Percentiles rank a stretch among this genome's conserved stretches.
These are phyloP conservation scores for Diploptera punctata DNA, from an alignment of 2,888 invertebrate species.

Conservation along the genomic window DNA sequence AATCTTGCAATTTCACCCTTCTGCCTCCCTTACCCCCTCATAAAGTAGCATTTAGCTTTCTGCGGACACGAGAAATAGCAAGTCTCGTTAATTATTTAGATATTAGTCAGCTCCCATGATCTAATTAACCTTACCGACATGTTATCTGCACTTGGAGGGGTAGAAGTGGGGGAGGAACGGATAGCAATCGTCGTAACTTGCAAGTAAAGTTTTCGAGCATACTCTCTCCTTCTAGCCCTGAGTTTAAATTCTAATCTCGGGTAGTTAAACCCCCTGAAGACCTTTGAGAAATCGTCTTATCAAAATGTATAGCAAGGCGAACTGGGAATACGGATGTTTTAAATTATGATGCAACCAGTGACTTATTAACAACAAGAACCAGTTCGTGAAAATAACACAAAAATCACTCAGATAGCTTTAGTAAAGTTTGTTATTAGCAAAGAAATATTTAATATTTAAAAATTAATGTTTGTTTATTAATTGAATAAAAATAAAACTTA, in stretches of 20 bases:
- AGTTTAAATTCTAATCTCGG: constrained; percentile 12
- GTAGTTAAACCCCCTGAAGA: background rate
- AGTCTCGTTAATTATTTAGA: constrained; percentile 23
- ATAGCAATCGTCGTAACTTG: constrained; percentile 1
- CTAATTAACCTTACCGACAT: constrained; percentile 27
- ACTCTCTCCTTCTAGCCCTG: background rate
- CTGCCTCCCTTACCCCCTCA: background rate
- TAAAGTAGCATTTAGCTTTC: constrained; percentile 25
- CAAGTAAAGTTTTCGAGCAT: background rate
- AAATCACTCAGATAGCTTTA: no score
- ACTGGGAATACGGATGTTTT: background rate
- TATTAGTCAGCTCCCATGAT: constrained; percentile 15
- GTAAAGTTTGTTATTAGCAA: no score
- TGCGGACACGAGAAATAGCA: constrained; percentile 18
- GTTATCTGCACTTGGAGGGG: constrained; percentile 1
- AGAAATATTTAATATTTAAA: no score
- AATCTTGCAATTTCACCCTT: constrained; percentile 9
- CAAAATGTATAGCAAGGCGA: background rate
- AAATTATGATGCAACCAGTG: no score
- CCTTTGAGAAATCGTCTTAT: background rate
- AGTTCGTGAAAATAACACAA: no score
- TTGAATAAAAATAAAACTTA: no score
- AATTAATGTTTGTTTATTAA: no score
- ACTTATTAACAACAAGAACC: no score
- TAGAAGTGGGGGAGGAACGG: background rate